These are phyloP conservation scores for Tretioscincus oriximinensis DNA, from an alignment of 2,113 vertebrate species.

Conservation along the genomic window DNA sequence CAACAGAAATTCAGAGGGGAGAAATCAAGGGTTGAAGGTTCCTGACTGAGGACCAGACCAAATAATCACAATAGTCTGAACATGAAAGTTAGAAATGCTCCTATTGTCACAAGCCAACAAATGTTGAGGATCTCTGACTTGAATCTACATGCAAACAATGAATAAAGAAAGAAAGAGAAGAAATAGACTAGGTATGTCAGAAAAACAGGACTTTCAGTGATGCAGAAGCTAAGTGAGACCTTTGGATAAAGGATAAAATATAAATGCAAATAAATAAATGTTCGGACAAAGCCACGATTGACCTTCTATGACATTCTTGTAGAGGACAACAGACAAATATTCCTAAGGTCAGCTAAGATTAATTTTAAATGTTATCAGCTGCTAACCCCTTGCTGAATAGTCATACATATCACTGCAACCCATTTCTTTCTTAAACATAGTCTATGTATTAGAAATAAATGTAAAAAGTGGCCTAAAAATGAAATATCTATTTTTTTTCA, in stretches of 20 bases:
- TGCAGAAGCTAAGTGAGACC: not conserved
- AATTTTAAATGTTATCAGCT: not conserved
- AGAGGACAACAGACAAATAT: not conserved
- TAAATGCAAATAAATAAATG: too few relatives aligned
- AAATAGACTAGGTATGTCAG: not conserved
- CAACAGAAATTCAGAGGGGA: too few relatives aligned
- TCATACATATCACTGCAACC: constrained; percentile 50
- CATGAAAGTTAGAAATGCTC: too few relatives aligned
- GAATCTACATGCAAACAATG: not conserved
- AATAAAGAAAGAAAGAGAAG: not conserved
- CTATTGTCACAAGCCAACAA: too few relatives aligned
- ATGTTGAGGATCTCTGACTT: too few relatives aligned
- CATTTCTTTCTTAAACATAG: constrained; percentile 55
- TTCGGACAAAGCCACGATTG: not conserved
- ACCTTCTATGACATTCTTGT: not conserved
- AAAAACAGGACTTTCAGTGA: not conserved
- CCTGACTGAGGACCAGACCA: too few relatives aligned
- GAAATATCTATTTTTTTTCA: constrained; percentile 56
- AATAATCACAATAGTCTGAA: too few relatives aligned
- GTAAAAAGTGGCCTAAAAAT: constrained; percentile 49
- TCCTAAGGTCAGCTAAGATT: not conserved
- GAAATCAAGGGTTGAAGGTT: too few relatives aligned
- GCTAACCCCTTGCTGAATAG: constrained; percentile 51
- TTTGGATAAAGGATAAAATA: too few relatives aligned
- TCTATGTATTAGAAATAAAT: constrained; percentile 44